A percentile compares a stretch with the other conserved stretches of the same genome.
Evolutionary conservation across 2,113 vertebrate species (phyloP).

Genomic region (Pithys albifrons): DNA sequence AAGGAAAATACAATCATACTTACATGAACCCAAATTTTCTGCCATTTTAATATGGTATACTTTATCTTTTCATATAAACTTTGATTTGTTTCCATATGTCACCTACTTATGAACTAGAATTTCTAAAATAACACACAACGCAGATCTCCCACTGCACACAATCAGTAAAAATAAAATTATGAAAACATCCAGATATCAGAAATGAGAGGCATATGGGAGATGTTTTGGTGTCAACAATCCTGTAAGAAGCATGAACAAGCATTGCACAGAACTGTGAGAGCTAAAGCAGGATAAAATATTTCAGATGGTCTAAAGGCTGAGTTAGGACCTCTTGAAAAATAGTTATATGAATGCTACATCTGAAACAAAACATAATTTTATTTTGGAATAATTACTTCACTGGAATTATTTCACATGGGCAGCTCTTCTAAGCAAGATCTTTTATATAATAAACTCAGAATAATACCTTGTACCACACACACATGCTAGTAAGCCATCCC

Average conservation of each 20-base stretch:
- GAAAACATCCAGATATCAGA: not conserved
- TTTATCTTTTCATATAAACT: not conserved
- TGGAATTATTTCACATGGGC: not conserved
- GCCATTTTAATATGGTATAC: not conserved
- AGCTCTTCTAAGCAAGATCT: not conserved
- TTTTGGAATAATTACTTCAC: not conserved
- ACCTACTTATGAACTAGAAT: not conserved
- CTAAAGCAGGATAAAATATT: not conserved
- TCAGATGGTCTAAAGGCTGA: not conserved
- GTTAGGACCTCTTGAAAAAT: not conserved
- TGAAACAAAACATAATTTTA: not conserved
- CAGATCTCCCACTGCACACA: not conserved
- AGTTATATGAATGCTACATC: not conserved
- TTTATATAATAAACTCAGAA: not conserved
- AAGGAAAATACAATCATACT: slow-evolving; percentile 1
- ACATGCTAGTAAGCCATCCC: not conserved
- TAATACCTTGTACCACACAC: not conserved
- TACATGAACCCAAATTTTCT: not conserved
- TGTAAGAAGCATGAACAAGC: not conserved
- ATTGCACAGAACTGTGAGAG: not conserved
- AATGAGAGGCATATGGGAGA: not conserved
- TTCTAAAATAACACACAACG: not conserved
- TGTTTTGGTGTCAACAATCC: not conserved
- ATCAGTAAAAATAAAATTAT: not conserved
- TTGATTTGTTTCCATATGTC: not conserved